A percentile compares a stretch with the other conserved stretches of the same genome.
These are phyloP conservation scores for Sycobia sp. DNA, from an alignment of 1,140 invertebrate species.

Conservation along the genomic window DNA sequence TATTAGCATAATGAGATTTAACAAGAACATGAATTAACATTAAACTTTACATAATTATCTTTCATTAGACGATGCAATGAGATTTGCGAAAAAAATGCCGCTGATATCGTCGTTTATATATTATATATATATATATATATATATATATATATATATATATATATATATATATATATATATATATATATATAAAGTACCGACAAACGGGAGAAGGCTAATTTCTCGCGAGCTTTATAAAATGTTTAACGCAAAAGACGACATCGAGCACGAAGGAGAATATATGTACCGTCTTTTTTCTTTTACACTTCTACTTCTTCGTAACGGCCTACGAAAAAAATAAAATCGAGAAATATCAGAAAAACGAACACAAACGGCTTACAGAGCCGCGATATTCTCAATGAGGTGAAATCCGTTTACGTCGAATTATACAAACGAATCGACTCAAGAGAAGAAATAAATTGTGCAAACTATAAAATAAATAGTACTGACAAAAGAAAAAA, in stretches of 20 bases:
- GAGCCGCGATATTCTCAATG: slow-evolving; percentile 1
- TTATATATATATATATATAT: background rate
- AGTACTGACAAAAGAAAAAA: slow-evolving; percentile 20
- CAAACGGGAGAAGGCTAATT: no score
- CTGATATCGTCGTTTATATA: background rate
- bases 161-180: background rate
- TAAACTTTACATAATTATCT: background rate
- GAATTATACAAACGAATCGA: background rate
- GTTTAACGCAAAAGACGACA: background rate
- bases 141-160: background rate
- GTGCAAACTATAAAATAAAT: slow-evolving; percentile 23
- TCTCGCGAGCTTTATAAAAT: background rate
- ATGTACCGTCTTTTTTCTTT: slow-evolving; percentile 14
- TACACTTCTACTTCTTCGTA: slow-evolving; percentile 14
- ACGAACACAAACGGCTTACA: slow-evolving; percentile 3
- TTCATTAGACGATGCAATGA: background rate
- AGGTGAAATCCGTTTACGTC: background rate
- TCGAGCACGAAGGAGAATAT: background rate
- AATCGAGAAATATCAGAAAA: background rate
- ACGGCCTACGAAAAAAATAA: slow-evolving; percentile 31
- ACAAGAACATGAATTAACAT: background rate
- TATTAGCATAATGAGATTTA: background rate
- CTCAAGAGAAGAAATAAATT: slow-evolving; percentile 20
- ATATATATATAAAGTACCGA: background rate
- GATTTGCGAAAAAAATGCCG: slow-evolving; percentile 19